Base-by-base conservation (phyloP, 2,888 invertebrate species). In the Unio pictorum region DNA sequence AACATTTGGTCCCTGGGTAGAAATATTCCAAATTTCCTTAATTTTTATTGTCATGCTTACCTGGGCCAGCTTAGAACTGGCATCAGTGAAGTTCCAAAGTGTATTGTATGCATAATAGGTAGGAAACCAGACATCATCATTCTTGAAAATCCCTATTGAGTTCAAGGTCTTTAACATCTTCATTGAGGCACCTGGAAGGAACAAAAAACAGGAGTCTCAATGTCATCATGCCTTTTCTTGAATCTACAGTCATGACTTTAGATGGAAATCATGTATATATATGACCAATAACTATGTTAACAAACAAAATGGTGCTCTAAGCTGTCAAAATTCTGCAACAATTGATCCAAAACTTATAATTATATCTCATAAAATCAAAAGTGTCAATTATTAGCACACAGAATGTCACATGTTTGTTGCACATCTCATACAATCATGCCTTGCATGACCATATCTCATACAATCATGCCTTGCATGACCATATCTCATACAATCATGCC, bases 81-180 rank as follows among this genome's bases (percentile, higher is more conserved):
- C 81, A 66, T 89, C 88, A 3, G 86, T 83, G 70, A 84, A 89
- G 72, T 89, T 89, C 89, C 88, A 89, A 66, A 82, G 76, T 0
- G 84, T 84, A 72, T 87, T 88, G 69, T 87, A 84, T 7, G 86
- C 82, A 73, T 88, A 88, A 73, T 87, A 88, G 1, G 87, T 84
- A 0, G 88, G 86, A 71, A 88, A 88, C 89, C 88, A 89, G 61
- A 89, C 82, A 59, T 86, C 85, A 65, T 88, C 88, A 67, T 84
- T 87, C 72, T 87, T 88, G 75, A 89, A 89, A 56, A 88, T 85
- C 7, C 89, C 89, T 61, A 87, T 80, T 55, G 81, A 80, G 73
- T 89, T 88, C 61, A 88, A 76, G 1, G 78, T 77, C 66, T 83
- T 86, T 68, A 89, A 63, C 84, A 88, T 87, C 66, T 84, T 85